These are phyloP conservation scores for Lasioglossum leucozonium DNA, from an alignment of 2,888 invertebrate species.

Conservation along the genomic window DNA sequence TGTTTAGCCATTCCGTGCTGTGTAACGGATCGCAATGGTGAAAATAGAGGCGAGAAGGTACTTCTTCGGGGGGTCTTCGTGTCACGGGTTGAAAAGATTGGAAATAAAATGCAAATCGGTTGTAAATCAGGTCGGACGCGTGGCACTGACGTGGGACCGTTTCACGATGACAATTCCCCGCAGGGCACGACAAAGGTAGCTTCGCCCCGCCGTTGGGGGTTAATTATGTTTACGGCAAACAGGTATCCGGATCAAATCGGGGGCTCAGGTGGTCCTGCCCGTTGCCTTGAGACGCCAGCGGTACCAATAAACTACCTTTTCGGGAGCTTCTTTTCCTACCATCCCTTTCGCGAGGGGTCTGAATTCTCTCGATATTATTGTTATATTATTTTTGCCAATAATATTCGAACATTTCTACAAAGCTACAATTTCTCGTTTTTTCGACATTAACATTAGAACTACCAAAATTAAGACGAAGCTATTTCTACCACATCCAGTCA, in stretches of 20 bases:
- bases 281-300: slow-evolving; percentile 24
- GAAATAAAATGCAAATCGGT: slow-evolving; percentile 67
- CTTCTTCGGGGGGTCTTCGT: slow-evolving; percentile 26
- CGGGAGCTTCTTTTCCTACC: not conserved
- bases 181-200: slow-evolving; percentile 32
- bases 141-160: slow-evolving; percentile 62
- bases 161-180: slow-evolving; percentile 60
- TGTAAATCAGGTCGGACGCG: slow-evolving; percentile 76
- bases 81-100: slow-evolving; percentile 57
- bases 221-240: slow-evolving; percentile 78
- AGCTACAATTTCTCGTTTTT: not conserved
- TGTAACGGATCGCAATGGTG: slow-evolving; percentile 61
- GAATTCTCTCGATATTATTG: not conserved
- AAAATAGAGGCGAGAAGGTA: slow-evolving; percentile 41
- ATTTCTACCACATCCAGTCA: no score
- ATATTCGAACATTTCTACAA: no score
- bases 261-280: slow-evolving; percentile 55
- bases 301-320: not conserved
- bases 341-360: not conserved
- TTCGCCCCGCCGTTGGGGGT: slow-evolving; percentile 66
- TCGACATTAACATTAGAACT: no score
- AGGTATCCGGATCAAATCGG: slow-evolving; percentile 69
- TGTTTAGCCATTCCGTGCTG: slow-evolving; percentile 12
- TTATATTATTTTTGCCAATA: no score
- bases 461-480: no score